Base-by-base conservation (phyloP, 2,797 vertebrate genomes). In the Gallinago solitaria region DNA sequence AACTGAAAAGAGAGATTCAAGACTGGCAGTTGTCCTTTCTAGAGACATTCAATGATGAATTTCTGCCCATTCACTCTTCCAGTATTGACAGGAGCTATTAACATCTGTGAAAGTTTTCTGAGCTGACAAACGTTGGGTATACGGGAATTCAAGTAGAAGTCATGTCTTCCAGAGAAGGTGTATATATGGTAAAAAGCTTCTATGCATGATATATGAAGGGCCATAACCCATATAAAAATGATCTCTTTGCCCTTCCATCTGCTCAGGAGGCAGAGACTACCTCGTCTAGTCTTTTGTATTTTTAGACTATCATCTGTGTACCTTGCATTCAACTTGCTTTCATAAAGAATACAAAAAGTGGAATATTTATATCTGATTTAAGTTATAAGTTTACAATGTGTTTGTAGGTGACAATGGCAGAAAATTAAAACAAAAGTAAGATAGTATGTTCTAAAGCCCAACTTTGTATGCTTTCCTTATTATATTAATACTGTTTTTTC, bases 21-120 rank as follows among this genome's bases (percentile, higher is more conserved):
- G 97, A 95, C 96, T 95, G 98, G 98, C 98, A 95, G 98, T 98
- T 98, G 98, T 98, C 98, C 98, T 94, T 97, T 97, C 97, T 97
- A 96, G 96, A 95, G 97, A 98, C 95, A 97, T 97, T 97, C 96
- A 97, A 45, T 67, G 97, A 98, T 96, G 97, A 97, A 97, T 96
- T 97, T 97, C 95, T 97, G 97, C 95, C 97, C 97, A 97, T 97
- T 98, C 97, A 97, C 73, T 96, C 73, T 96, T 96, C 78, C 56
- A 95, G 96, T 97, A 97, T 91, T 97, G 97, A 98, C 97, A 97
- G 39, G 96, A 96, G 88, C 97, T 96, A 98, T 97, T 98, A 98
- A 98, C 97, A 97, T 95, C 96, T 94, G 95, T 96, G 96, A 94
- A 97, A 95, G 96, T 95, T 95, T 97, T 97, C 97, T 95, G 96